Conservation (phyloP, 1,140 invertebrate genomes). For the Nebria ingens region DNA sequence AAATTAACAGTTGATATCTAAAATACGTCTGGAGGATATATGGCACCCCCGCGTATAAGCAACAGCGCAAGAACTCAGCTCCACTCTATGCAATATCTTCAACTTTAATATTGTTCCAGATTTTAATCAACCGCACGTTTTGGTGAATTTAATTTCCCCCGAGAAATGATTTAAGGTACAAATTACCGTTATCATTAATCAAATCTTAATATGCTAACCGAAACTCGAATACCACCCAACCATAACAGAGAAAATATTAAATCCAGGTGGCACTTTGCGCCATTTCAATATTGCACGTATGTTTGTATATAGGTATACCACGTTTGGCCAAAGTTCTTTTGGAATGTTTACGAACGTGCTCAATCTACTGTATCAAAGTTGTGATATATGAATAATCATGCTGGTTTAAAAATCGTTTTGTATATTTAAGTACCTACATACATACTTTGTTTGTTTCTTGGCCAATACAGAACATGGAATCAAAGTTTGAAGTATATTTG, state of each 20-base stretch:
- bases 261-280: no score
- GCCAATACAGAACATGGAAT: no score
- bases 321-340: no score
- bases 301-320: no score
- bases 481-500: no score
- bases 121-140: slow-evolving; percentile 8
- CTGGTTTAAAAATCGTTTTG: no score
- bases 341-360: no score
- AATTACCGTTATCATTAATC: slow-evolving; percentile 9
- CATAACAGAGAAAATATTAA: background rate
- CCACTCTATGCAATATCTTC: background rate
- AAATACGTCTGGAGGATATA: slow-evolving; percentile 5
- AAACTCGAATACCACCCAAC: background rate
- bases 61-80: background rate
- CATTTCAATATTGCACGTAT: background rate
- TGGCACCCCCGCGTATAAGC: background rate
- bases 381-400: no score
- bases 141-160: slow-evolving; percentile 6
- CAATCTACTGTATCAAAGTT: no score
- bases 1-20: slow-evolving; percentile 6
- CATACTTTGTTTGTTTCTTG: no score
- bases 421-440: no score
- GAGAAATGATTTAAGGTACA: slow-evolving; percentile 9
- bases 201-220: slow-evolving; percentile 2
- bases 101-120: slow-evolving; percentile 7